These are phyloP conservation scores for Xyrichtys novacula DNA, from an alignment of 2,797 vertebrate genomes.

Conservation along the genomic window DNA sequence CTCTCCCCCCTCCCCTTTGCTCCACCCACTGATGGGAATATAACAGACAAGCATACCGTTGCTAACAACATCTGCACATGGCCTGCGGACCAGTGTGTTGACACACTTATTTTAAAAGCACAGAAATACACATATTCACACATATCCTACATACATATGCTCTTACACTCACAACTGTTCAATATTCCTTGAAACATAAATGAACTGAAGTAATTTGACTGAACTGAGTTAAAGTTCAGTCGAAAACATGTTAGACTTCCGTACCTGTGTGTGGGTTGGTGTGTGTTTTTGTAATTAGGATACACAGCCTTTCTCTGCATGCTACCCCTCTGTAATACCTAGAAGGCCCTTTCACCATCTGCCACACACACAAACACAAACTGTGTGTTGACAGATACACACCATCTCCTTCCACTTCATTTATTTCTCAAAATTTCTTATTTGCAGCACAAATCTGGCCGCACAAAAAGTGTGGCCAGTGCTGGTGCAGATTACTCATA, in stretches of 20 bases:
- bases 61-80: conserved; percentile 69
- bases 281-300: conserved; percentile 69
- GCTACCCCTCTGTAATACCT: conserved; percentile 63
- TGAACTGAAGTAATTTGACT: neutral
- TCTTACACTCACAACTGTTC: neutral
- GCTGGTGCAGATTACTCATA: conserved; percentile 1
- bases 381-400: conserved; percentile 16
- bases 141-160: conserved; percentile 2
- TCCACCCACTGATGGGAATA: conserved; percentile 49
- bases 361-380: conserved; percentile 30
- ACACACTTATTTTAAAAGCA: conserved; percentile 57
- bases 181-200: too few species aligned
- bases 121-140: conserved; percentile 12
- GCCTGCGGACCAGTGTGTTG: conserved; percentile 55
- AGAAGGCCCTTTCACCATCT: conserved; percentile 77
- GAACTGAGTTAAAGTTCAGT: conserved; percentile 1
- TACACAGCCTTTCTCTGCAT: conserved; percentile 49
- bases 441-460: neutral
- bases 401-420: conserved; percentile 11
- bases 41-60: conserved; percentile 56
- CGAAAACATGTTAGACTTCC: neutral
- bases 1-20: conserved; percentile 3
- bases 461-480: conserved; percentile 6
- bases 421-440: neutral
- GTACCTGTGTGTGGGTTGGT: conserved; percentile 14